Conservation (phyloP, 2,797 vertebrate genomes). For the Uromys caudimaculatus region DNA sequence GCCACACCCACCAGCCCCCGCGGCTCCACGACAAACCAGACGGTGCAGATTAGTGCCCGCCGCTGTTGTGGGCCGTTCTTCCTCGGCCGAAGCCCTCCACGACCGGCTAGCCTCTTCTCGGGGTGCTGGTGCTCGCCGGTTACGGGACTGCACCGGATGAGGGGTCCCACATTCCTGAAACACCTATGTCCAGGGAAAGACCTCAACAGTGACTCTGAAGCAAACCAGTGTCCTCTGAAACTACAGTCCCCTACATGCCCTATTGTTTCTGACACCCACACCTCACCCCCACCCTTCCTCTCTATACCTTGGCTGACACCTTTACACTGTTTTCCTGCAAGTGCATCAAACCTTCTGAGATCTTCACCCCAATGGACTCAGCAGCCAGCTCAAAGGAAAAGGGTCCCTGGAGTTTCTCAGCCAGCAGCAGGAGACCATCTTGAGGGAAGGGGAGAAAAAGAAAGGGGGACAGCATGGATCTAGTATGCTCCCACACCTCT, state of each 20-base stretch:
- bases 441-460: slow-evolving; percentile 11
- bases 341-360: slow-evolving; percentile 94
- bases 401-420: slow-evolving; percentile 92
- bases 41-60: slow-evolving; percentile 93
- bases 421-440: slow-evolving; percentile 92
- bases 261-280: neutral
- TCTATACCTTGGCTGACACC: slow-evolving; percentile 91
- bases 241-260: neutral
- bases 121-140: slow-evolving; percentile 87
- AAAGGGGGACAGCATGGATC: neutral
- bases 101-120: slow-evolving; percentile 89
- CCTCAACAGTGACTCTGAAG: neutral
- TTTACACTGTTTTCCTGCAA: slow-evolving; percentile 94
- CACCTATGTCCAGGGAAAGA: slow-evolving; percentile 84
- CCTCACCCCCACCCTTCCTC: neutral
- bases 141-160: slow-evolving; percentile 86
- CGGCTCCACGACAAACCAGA: slow-evolving; percentile 86
- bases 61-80: slow-evolving; percentile 92
- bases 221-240: neutral
- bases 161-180: slow-evolving; percentile 94
- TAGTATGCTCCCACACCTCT: neutral
- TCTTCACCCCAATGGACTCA: slow-evolving; percentile 93
- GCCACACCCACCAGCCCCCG: fast-evolving
- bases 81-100: slow-evolving; percentile 89
- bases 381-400: slow-evolving; percentile 94